These are phyloP conservation scores for Eriocheir sinensis DNA, from an alignment of 1,140 invertebrate genomes.

Conservation along the genomic window DNA sequence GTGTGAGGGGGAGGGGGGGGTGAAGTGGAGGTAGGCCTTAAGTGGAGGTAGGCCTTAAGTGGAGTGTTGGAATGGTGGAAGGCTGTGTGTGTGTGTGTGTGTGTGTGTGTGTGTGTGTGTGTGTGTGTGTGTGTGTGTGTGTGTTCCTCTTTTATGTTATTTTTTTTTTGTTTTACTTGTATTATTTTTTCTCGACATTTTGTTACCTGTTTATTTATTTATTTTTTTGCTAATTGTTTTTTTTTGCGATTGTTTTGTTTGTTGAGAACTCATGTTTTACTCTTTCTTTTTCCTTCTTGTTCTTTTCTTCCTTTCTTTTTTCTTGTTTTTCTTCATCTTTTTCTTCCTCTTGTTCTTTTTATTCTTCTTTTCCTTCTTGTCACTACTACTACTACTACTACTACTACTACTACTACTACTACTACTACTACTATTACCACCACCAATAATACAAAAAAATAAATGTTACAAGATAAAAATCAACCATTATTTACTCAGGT, in stretches of 20 bases:
- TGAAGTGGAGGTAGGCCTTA: too few relatives aligned
- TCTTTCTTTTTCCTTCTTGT: too few relatives aligned
- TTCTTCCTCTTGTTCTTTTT: neutral
- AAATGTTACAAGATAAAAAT: too few relatives aligned
- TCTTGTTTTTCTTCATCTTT: neutral
- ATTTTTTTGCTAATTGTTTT: neutral
- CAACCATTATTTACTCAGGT: too few relatives aligned
- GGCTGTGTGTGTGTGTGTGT: neutral
- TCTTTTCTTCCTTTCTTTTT: neutral
- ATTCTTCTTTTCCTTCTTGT: neutral
- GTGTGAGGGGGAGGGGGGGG: too few relatives aligned
- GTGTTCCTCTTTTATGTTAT: too few relatives aligned
- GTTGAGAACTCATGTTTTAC: neutral
- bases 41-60: too few relatives aligned
- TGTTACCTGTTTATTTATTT: neutral
- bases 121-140: conserved; percentile 27
- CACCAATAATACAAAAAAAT: too few relatives aligned
- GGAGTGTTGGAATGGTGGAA: too few relatives aligned
- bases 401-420: neutral
- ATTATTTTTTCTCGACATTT: neutral
- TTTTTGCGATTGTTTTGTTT: too few relatives aligned
- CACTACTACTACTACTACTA: neutral
- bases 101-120: neutral
- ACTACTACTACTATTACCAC: neutral
- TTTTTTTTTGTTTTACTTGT: too few relatives aligned